Evolutionary conservation across 2,797 vertebrate species (phyloP).

Genomic region (Semotilus atromaculatus): DNA sequence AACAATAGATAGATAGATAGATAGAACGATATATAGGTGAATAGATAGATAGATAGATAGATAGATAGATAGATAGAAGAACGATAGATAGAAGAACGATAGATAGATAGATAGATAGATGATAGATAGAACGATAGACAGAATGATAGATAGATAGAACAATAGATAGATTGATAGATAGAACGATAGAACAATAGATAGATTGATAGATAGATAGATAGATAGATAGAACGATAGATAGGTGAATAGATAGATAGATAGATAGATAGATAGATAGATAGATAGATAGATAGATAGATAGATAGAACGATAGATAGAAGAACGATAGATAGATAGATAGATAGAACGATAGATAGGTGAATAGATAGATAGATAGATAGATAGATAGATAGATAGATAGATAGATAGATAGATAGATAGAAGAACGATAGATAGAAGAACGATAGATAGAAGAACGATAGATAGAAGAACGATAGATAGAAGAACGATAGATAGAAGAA

Average conservation of each 20-base stretch:
- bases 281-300: background rate
- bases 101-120: too few relatives aligned
- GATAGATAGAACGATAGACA: background rate
- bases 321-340: background rate
- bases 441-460: too few relatives aligned
- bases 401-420: background rate
- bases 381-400: too few relatives aligned
- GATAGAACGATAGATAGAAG: too few relatives aligned
- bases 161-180: too few relatives aligned
- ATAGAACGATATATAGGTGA: too few relatives aligned
- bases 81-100: too few relatives aligned
- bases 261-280: background rate
- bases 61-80: background rate
- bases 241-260: background rate
- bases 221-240: background rate
- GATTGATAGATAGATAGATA: background rate
- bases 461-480: too few relatives aligned
- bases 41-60: background rate
- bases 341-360: background rate
- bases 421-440: too few relatives aligned
- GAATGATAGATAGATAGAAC: too few relatives aligned
- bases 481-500: background rate
- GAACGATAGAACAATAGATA: too few relatives aligned
- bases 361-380: too few relatives aligned
- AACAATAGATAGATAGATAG: background rate